These are phyloP conservation scores for Zaprionus kolodkinae DNA, from an alignment of 1,140 invertebrate species.

Conservation along the genomic window DNA sequence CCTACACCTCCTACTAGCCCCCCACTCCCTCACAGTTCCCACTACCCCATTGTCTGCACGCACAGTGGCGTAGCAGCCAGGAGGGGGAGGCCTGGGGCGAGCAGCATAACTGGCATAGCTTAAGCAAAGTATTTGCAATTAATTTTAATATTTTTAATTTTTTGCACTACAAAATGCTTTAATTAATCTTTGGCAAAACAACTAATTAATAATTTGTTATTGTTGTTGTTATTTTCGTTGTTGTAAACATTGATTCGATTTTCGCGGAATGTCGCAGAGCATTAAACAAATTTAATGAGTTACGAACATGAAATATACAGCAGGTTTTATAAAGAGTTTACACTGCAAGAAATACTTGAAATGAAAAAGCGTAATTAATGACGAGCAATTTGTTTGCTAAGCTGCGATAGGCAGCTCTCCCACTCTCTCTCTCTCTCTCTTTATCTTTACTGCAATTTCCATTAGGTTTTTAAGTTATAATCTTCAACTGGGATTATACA, in stretches of 20 bases:
- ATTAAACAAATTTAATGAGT: slow-evolving; percentile 46
- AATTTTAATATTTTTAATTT: slow-evolving; percentile 14
- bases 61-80: background rate
- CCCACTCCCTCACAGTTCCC: too few relatives aligned
- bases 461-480: background rate
- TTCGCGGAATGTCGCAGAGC: background rate
- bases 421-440: too few relatives aligned
- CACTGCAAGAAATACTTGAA: slow-evolving; percentile 4
- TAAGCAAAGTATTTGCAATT: slow-evolving; percentile 37
- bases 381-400: background rate
- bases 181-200: slow-evolving; percentile 34
- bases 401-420: too few relatives aligned
- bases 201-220: slow-evolving; percentile 52
- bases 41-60: background rate
- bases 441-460: background rate
- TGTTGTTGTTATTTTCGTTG: too few relatives aligned
- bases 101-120: background rate
- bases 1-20: too few relatives aligned
- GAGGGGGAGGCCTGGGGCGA: too few relatives aligned
- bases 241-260: slow-evolving; percentile 2
- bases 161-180: slow-evolving; percentile 37
- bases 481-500: too few relatives aligned
- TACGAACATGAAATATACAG: slow-evolving; percentile 25
- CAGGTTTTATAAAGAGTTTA: background rate
- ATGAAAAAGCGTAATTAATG: background rate